A percentile compares a stretch with the other conserved stretches of the same genome.
phyloP scores from a whole-genome alignment of 2,113 vertebrate genomes.

The Carassius gibelio region DNA sequence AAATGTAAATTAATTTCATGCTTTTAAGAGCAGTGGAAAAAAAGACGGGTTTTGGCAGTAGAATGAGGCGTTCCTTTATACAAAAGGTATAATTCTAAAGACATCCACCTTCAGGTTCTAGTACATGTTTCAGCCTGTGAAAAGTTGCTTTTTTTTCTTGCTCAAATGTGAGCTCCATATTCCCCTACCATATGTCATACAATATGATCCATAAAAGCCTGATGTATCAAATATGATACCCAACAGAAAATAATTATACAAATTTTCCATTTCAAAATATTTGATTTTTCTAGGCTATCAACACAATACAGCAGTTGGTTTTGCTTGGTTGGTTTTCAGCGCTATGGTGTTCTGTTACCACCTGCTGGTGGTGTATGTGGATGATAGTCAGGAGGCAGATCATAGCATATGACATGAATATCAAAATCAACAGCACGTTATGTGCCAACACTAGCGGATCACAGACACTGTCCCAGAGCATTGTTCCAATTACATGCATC shows the following conservation, averaged over 20 bases:
- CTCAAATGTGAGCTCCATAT: no score
- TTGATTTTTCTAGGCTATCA: not conserved
- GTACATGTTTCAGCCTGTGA: no score
- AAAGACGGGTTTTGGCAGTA: not conserved
- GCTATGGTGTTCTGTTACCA: slow-evolving; percentile 33
- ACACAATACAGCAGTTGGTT: not conserved
- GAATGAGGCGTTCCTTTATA: not conserved
- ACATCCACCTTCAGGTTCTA: no score
- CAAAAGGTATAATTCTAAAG: no score
- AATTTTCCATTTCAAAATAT: no score
- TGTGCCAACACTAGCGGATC: not conserved
- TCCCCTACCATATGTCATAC: no score
- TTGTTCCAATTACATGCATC: not conserved
- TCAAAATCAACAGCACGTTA: not conserved
- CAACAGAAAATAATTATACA: no score
- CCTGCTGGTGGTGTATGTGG: slow-evolving; percentile 39
- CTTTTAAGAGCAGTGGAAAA: not conserved
- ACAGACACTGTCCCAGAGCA: not conserved
- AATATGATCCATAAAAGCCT: no score
- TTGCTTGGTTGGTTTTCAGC: not conserved
- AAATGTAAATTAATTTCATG: not conserved
- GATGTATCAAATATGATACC: no score
- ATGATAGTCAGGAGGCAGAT: not conserved
- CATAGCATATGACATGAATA: not conserved
- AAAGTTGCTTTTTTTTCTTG: no score